Percentiles rank a stretch among this genome's conserved stretches.
phyloP scores from a whole-genome alignment of 2,888 invertebrate genomes.

The Volucella inanis region DNA sequence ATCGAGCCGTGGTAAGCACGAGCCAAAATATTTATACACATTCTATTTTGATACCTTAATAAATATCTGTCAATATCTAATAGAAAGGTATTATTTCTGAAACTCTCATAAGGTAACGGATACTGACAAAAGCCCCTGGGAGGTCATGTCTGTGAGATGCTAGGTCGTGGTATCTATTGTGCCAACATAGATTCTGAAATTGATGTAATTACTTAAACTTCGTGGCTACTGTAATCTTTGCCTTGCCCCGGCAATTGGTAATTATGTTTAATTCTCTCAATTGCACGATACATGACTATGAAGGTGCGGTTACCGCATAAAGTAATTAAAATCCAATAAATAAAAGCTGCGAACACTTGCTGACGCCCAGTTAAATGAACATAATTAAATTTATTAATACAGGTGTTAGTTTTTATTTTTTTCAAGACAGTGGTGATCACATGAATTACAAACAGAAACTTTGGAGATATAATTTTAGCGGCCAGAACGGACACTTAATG shows the following conservation, averaged over 20 bases:
- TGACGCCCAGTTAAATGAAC: constrained; percentile 55
- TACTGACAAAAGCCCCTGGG: constrained; percentile 5
- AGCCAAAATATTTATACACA: constrained; percentile 54
- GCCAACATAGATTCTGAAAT: constrained; percentile 27
- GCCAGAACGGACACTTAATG: too few species aligned
- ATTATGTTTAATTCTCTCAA: constrained; percentile 34
- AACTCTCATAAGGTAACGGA: not conserved
- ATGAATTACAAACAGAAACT: not conserved
- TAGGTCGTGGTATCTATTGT: constrained; percentile 32
- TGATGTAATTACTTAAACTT: constrained; percentile 48
- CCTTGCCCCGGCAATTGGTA: constrained; percentile 52
- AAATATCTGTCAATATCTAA: constrained; percentile 39
- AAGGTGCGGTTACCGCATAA: constrained; percentile 55
- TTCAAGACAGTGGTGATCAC: constrained; percentile 12
- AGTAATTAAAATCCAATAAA: constrained; percentile 72
- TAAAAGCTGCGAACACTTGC: constrained; percentile 40
- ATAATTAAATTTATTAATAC: constrained; percentile 33
- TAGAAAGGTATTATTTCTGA: not conserved
- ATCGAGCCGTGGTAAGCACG: constrained; percentile 58
- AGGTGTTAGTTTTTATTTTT: not conserved
- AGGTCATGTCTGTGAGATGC: constrained; percentile 22
- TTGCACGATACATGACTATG: constrained; percentile 35
- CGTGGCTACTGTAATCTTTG: constrained; percentile 56
- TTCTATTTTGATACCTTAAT: constrained; percentile 47
- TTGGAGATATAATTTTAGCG: not conserved